Evolutionary conservation across 2,113 vertebrate genomes (phyloP).

Genomic region (Dasyprocta punctata): DNA sequence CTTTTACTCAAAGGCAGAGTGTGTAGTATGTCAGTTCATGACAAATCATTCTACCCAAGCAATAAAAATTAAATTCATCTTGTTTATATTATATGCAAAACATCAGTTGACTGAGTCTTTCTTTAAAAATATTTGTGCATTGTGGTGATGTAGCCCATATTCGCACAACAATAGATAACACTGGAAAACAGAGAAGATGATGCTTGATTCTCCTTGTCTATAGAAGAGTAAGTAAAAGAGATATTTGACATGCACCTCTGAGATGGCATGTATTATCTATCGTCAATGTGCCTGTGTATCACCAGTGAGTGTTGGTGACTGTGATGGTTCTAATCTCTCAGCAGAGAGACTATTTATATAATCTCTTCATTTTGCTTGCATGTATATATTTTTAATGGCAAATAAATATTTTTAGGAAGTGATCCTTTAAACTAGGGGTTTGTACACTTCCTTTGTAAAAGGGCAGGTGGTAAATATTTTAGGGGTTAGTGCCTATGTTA

Average conservation of each 20-base stretch:
- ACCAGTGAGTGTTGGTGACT: background rate
- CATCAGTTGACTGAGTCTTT: background rate
- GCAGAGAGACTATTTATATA: background rate
- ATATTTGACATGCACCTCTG: background rate
- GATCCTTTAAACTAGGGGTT: background rate
- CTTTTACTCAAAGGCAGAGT: constrained; percentile 25
- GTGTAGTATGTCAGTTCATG: background rate
- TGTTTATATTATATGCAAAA: background rate
- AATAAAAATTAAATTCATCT: background rate
- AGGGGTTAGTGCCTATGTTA: background rate
- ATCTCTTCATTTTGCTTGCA: background rate
- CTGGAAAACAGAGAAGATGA: background rate
- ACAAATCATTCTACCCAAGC: background rate
- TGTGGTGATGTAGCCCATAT: background rate
- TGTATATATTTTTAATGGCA: background rate
- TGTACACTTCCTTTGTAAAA: background rate
- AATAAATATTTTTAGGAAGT: background rate
- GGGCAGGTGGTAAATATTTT: background rate
- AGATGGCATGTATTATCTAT: background rate
- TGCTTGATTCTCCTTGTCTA: background rate
- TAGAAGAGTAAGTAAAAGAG: background rate
- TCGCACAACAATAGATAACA: background rate
- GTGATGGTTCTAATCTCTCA: background rate
- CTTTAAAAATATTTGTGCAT: background rate
- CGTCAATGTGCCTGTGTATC: background rate